Evolutionary conservation across 1,140 invertebrate genomes (phyloP), one percentile per base, ranked within the genome.

Genomic region (Formica exsecta): DNA sequence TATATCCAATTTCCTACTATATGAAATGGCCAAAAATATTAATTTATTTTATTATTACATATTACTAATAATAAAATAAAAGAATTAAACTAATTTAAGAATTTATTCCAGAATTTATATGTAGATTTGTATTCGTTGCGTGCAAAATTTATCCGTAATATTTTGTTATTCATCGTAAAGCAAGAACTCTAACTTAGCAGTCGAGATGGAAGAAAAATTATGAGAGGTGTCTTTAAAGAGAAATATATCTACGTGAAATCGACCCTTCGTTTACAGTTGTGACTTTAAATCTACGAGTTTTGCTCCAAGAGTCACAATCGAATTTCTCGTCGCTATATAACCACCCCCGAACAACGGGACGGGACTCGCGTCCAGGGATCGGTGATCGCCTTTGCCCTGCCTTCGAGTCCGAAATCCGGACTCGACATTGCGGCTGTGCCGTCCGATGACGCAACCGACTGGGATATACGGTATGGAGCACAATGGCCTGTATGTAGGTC

Each of bases 401-500:
- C 73, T 54, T 29, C n/a, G 25, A 59, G 62, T 25, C 66, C 68
- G 38, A 83, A 83, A 83, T 83, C 54, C 38, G 11, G 36, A 73
- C 29, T 22, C 62, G 77, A 86, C 73, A 44, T 44, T 71, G 79
- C 57, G 85, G 64, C 68, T 71, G 62, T 75, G 44, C 38, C 48
- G 77, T 66, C 59, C 70, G 85, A 87, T 87, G 87, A 89, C 89
- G 89, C 76, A 89, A 89, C 76, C 62, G 62, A 87, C 65, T 48
- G 66, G 77, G 86, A 77, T 74, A 41, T 74, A 89, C 76, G 57
- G 75, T 25, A 38, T 51, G 84, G 25, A 38, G 85, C 80, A 90
- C 86, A 89, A 90, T 87, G 89, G 89, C 87, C 80, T 75, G 87
- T 87, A 90, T 90, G 86, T 88, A 77, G 89, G 89, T 90, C 89